These are phyloP conservation scores for Actenoides hombroni DNA, from an alignment of 2,113 vertebrate genomes.

Conservation along the genomic window DNA sequence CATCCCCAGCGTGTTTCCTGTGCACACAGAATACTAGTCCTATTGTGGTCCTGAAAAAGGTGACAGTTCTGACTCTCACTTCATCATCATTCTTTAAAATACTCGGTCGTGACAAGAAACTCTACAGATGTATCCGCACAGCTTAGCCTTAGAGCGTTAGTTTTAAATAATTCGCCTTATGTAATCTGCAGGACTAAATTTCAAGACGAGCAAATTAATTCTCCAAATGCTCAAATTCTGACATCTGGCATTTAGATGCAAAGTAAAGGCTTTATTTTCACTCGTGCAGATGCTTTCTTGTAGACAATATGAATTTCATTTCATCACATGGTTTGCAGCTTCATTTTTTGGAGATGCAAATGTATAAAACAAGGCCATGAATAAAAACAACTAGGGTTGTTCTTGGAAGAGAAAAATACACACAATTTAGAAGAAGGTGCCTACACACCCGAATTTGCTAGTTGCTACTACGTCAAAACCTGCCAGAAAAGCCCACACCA, in stretches of 20 bases:
- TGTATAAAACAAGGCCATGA: not conserved
- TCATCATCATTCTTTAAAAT: constrained; percentile 59
- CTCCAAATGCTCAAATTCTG: not conserved
- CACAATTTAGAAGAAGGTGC: not conserved
- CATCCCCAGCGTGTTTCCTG: not conserved
- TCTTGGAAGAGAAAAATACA: not conserved
- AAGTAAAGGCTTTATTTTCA: not conserved
- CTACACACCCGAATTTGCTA: not conserved
- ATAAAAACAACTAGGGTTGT: not conserved
- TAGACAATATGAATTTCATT: not conserved
- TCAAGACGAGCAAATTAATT: not conserved
- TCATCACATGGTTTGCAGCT: not conserved
- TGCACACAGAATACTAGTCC: constrained; percentile 6
- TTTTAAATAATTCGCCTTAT: not conserved
- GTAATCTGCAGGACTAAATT: not conserved
- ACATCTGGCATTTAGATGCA: not conserved
- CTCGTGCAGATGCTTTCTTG: not conserved
- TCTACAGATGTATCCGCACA: constrained; percentile 2
- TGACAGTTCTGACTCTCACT: constrained; percentile 59
- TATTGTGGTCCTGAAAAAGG: constrained; percentile 41
- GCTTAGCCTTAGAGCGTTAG: not conserved
- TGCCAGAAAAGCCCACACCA: not conserved
- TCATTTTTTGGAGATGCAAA: not conserved
- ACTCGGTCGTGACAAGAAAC: constrained; percentile 5
- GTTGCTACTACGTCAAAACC: not conserved